Base-by-base conservation (phyloP, 1,140 invertebrate species). In the Eumeta japonica region DNA sequence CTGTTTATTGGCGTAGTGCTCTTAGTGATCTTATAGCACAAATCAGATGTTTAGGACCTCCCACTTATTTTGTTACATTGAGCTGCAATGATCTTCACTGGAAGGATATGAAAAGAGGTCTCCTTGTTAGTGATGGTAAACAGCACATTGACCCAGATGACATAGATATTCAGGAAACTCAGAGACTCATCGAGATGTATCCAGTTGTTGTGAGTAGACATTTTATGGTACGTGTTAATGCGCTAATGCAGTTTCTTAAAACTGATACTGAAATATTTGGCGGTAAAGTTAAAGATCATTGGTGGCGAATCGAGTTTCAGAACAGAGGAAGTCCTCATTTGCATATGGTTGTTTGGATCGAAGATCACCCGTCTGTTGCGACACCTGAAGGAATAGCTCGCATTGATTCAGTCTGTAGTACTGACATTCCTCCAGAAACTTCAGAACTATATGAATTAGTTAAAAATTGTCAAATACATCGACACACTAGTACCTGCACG, bases 81-180 rank as follows among this genome's bases (percentile, higher is more conserved):
- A 62, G 55, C 31, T 61, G 43, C 11, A 67, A 70, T 48, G 62
- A 70, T 50, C 36, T 65, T 5, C 16, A 58, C 28, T 62, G 52
- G 58, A 16, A 41, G 12, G 55, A 63, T 45, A 48, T 50, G 37
- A 41, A 37, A 30, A 70, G 55, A 44, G 58, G 44, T 16, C 20
- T 52, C 5, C 40, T 65, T 2, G 48, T 70, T 31, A 49, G 47
- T 36, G 62, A 58, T 48, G 50, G 50, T 31, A 48, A 43, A 45
- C 44, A 30, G n/a, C 24, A 61, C 29, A 41, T 40, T 18, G 50
- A 60, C 44, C 60, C 57, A 20, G 37, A 12, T 41, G 32, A 31
- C 5, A 13, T 64, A 17, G 32, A 43, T 32, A 42, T 61, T 41
- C 14, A 54, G 35, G 56, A 58, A 29, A 50, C 34, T 34, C 54